Conservation (phyloP, 2,113 vertebrate species). For the Furnarius figulus region DNA sequence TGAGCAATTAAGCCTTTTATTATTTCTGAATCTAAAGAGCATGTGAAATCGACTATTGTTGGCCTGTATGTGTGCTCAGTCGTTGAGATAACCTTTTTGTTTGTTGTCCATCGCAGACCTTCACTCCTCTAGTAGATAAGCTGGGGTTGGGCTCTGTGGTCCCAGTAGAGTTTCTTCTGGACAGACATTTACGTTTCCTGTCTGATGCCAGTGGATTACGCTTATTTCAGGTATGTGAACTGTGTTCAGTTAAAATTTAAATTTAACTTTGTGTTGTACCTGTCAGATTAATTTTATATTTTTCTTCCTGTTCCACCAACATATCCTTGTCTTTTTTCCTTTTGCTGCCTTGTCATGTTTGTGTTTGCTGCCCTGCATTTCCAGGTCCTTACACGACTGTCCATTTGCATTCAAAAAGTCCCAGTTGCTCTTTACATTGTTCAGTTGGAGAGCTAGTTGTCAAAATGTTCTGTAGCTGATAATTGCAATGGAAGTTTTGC, state of each 20-base stretch:
- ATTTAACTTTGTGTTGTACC: not conserved
- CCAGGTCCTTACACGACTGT: not conserved
- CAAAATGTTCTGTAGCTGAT: not conserved
- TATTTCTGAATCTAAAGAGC: not conserved
- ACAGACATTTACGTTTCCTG: constrained; percentile 87
- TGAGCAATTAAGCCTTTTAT: not conserved
- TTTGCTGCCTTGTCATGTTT: not conserved
- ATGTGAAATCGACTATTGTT: not conserved
- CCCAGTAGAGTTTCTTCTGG: constrained; percentile 93
- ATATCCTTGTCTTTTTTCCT: not conserved
- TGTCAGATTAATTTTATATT: not conserved
- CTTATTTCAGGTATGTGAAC: constrained; percentile 88
- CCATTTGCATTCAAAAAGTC: not conserved
- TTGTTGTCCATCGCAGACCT: constrained; percentile 73
- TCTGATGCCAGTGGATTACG: constrained; percentile 86
- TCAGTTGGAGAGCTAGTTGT: not conserved
- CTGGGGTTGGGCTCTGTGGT: constrained; percentile 90
- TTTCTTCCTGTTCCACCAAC: not conserved
- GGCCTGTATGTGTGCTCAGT: not conserved
- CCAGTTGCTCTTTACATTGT: not conserved
- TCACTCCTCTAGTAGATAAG: constrained; percentile 90
- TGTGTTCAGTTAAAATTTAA: not conserved
- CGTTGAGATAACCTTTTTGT: not conserved
- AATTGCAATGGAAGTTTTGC: not conserved
- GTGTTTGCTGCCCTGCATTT: not conserved